phyloP scores from a whole-genome alignment of 1,140 invertebrate genomes.

The Atta colombica region DNA sequence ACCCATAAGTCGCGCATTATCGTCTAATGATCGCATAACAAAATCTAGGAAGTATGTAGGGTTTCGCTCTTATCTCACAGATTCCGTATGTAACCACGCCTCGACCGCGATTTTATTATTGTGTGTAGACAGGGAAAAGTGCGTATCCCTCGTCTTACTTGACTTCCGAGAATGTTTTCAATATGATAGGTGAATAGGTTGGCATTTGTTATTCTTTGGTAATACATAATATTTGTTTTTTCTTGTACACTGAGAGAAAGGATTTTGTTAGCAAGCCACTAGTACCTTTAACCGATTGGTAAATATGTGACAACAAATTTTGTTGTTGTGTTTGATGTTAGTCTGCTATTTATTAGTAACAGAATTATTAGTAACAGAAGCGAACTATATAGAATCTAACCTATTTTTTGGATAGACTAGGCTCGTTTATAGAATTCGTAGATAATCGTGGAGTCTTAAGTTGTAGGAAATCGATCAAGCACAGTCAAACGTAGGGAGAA shows the following conservation, averaged over 20 bases:
- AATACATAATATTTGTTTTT: not conserved
- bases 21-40: not conserved
- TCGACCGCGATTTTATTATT: not conserved
- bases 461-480: too few species aligned
- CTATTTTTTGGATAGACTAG: too few species aligned
- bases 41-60: constrained; percentile 24
- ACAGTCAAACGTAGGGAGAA: too few species aligned
- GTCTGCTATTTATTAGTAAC: too few species aligned
- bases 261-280: too few species aligned
- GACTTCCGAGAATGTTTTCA: constrained; percentile 32
- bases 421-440: too few species aligned
- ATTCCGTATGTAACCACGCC: constrained; percentile 24
- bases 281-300: too few species aligned
- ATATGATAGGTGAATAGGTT: not conserved
- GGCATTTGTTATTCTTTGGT: not conserved
- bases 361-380: too few species aligned
- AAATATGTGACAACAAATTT: too few species aligned
- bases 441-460: too few species aligned
- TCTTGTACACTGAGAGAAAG: not conserved
- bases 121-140: not conserved
- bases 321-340: too few species aligned
- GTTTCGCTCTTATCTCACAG: constrained; percentile 23
- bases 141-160: constrained; percentile 1
- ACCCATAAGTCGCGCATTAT: constrained; percentile 4
- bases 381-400: too few species aligned